Conservation (phyloP, 1,140 invertebrate genomes). For the Antheraea pernyi region DNA sequence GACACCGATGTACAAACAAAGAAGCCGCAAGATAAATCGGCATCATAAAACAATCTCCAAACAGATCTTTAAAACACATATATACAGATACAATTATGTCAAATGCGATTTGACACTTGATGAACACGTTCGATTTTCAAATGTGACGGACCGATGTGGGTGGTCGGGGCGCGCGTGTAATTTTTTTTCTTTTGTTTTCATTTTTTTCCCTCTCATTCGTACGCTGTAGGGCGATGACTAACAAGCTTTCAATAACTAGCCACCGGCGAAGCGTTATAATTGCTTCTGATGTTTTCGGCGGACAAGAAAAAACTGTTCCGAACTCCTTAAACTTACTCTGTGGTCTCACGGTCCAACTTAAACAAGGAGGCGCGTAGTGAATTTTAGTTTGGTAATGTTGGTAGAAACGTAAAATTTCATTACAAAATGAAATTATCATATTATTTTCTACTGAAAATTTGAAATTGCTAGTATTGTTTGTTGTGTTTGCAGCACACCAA, state of each 20-base stretch:
- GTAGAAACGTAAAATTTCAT: too few species aligned
- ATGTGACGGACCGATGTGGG: conserved; percentile 66
- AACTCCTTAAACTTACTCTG: too few species aligned
- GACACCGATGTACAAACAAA: conserved; percentile 30
- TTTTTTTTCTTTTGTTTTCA: conserved; percentile 20
- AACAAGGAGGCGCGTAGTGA: too few species aligned
- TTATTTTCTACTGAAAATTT: too few species aligned
- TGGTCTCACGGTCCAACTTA: too few species aligned
- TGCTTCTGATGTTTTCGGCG: conserved; percentile 42
- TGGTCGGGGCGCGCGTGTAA: conserved; percentile 56
- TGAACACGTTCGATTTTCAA: conserved; percentile 68
- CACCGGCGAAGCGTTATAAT: conserved; percentile 63
- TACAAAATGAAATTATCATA: too few species aligned
- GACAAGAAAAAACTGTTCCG: background rate
- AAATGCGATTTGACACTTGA: conserved; percentile 76
- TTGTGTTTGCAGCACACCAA: too few species aligned
- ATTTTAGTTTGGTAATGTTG: too few species aligned
- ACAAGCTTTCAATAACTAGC: conserved; percentile 67
- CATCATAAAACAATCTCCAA: conserved; percentile 35
- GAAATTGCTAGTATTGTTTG: too few species aligned
- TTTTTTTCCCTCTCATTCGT: conserved; percentile 52
- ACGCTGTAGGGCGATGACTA: conserved; percentile 63
- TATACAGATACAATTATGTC: conserved; percentile 60
- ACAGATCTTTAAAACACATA: conserved; percentile 18
- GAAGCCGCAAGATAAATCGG: conserved; percentile 39